Evolutionary conservation across 2,888 invertebrate genomes (phyloP).

Genomic region (Trissoscelio sp.): DNA sequence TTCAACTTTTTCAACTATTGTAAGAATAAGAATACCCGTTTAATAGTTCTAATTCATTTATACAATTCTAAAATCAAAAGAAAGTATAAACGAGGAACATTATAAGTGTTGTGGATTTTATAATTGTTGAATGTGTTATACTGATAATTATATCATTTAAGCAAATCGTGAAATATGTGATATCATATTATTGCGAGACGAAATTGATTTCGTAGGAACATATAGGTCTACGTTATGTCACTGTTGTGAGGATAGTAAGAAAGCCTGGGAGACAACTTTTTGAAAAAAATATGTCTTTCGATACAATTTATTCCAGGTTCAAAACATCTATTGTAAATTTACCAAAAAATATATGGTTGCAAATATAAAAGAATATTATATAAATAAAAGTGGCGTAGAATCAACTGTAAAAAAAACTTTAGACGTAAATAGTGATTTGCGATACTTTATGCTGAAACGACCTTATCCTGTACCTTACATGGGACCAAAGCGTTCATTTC

Average conservation of each 20-base stretch:
- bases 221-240: slow-evolving; percentile 70
- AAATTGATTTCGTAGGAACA: slow-evolving; percentile 78
- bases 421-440: slow-evolving; percentile 71
- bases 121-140: slow-evolving; percentile 78
- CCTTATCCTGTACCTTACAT: slow-evolving; percentile 79
- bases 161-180: slow-evolving; percentile 79
- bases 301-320: slow-evolving; percentile 6
- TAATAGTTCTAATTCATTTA: too few species aligned
- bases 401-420: slow-evolving; percentile 67
- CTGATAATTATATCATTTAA: slow-evolving; percentile 76
- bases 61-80: slow-evolving; percentile 1
- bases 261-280: slow-evolving; percentile 33
- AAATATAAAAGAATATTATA: slow-evolving; percentile 37
- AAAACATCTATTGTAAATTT: slow-evolving; percentile 43
- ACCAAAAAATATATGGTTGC: slow-evolving; percentile 29
- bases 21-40: too few species aligned
- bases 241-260: slow-evolving; percentile 70
- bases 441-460: slow-evolving; percentile 73
- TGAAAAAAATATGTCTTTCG: slow-evolving; percentile 25
- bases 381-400: slow-evolving; percentile 25
- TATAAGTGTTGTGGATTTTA: slow-evolving; percentile 76
- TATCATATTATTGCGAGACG: slow-evolving; percentile 72
- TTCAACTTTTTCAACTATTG: too few species aligned
- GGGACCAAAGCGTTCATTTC: slow-evolving; percentile 80
- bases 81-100: slow-evolving; percentile 72